Evolutionary conservation across 2,113 vertebrate species (phyloP), one percentile per base, ranked within the genome.

Genomic region (Falcunculus frontatus): DNA sequence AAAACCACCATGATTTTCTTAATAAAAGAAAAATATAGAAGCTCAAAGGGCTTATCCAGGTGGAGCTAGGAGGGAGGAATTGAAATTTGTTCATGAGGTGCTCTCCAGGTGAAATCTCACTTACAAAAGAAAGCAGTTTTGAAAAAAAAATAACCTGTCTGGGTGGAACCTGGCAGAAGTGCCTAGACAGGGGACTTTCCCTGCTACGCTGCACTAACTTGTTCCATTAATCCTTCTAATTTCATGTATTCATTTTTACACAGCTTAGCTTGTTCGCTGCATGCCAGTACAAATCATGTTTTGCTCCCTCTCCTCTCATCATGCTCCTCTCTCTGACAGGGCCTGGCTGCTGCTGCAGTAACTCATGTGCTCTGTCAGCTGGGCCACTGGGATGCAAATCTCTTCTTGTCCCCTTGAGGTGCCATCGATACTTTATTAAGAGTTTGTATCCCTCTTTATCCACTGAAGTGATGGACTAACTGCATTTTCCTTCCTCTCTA

Each of bases 141-240:
- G n/a, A 44, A 29, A n/a, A 74, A 77, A 87, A 93, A 85, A 83
- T n/a, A 95, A 95, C 70, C 68, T 89, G 73, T 88, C 90, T 95
- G 88, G 93, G 95, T 96, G 92, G 88, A 95, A 89, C 96, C 92
- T 93, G 88, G 88, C 88, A 96, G 77, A 82, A 84, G 53, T 72
- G 62, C 80, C 73, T 56, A 64, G 83, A 75, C 83, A 76, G 86
- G 92, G 96, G 96, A 97, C 96, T 96, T 96, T 94, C 95, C 96
- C 95, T 95, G 79, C 37, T 95, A 22, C 96, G 53, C 86, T 96
- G 96, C 88, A 73, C 95, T 95, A 73, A 97, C 96, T 97, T 97
- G 96, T 92, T 91, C 90, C 74, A 82, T 96, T 96, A 97, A 96
- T 96, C 95, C 92, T 96, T 92, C 93, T 95, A 96, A 96, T 92